These are phyloP conservation scores for Craseonycteris thonglongyai DNA, from an alignment of 2,113 vertebrate species.

Conservation along the genomic window DNA sequence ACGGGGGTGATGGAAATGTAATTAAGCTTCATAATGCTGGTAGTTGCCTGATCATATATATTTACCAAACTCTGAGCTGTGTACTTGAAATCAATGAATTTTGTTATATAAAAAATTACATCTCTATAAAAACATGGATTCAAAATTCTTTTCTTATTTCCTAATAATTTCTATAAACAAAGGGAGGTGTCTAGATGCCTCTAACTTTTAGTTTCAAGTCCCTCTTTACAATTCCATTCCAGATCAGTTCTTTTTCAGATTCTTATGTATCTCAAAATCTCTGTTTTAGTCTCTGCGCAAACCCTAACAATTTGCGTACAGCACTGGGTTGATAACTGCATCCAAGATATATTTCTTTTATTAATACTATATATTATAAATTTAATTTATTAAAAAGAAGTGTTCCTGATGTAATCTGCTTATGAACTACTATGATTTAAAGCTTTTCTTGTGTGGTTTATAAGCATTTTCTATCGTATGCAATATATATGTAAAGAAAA, in stretches of 20 bases:
- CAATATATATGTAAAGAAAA: neutral
- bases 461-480: neutral
- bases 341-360: neutral
- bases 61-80: neutral
- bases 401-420: neutral
- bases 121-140: neutral
- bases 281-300: neutral
- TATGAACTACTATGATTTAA: neutral
- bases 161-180: neutral
- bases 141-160: neutral
- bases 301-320: neutral
- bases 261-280: neutral
- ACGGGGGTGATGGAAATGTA: neutral
- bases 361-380: neutral
- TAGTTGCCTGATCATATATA: neutral
- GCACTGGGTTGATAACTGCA: neutral
- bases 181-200: neutral
- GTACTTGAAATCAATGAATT: neutral
- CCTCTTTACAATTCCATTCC: neutral
- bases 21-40: neutral
- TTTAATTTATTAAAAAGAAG: neutral
- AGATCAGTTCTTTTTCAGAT: neutral
- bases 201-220: neutral
- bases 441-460: neutral
- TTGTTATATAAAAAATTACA: neutral